phyloP scores from a whole-genome alignment of 2,113 vertebrate genomes.

The Callipepla californica region DNA sequence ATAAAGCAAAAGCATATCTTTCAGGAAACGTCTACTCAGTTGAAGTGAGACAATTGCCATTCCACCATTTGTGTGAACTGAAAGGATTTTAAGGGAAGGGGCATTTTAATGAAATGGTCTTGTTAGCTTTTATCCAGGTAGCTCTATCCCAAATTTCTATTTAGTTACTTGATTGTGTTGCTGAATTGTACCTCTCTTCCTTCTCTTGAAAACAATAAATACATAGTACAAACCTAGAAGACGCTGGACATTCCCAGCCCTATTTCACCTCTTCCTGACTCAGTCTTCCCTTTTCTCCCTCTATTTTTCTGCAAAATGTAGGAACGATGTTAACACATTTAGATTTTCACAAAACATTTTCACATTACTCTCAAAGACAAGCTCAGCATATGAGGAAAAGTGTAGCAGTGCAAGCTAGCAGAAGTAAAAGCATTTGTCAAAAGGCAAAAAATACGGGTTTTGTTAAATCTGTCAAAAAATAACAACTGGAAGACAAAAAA shows the following conservation, averaged over 20 bases:
- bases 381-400: not conserved
- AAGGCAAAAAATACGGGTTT: not conserved
- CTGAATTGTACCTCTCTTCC: not conserved
- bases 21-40: not conserved
- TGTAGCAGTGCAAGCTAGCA: not conserved
- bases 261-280: not conserved
- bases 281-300: not conserved
- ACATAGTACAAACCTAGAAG: not conserved
- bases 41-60: not conserved
- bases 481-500: not conserved
- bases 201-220: not conserved
- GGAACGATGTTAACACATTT: not conserved
- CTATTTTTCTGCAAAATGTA: not conserved
- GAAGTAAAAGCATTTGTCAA: slow-evolving; percentile 6
- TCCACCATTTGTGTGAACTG: not conserved
- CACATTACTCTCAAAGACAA: not conserved
- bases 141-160: not conserved
- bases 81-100: not conserved
- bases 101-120: not conserved
- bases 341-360: not conserved
- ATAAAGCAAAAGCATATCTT: not conserved
- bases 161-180: not conserved
- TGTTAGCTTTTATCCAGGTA: not conserved
- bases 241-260: not conserved
- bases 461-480: not conserved